These are phyloP conservation scores for Mormoops blainvillei DNA, from an alignment of 2,113 vertebrate genomes.

Conservation along the genomic window DNA sequence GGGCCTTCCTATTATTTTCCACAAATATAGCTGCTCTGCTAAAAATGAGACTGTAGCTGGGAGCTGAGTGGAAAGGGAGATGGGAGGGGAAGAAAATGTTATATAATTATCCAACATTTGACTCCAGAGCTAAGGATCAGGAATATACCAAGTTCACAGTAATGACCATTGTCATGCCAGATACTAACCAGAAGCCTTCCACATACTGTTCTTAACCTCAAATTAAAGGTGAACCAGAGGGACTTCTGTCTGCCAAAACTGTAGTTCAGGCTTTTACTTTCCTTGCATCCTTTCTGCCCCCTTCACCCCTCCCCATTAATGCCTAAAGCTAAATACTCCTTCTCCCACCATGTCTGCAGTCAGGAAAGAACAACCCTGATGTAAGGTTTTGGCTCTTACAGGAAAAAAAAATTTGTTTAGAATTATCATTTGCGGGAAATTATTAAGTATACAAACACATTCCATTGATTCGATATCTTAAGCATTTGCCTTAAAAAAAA, in stretches of 20 bases:
- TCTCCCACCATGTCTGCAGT: not conserved
- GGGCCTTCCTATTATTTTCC: not conserved
- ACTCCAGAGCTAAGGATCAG: conserved; percentile 50
- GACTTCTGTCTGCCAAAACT: conserved; percentile 71
- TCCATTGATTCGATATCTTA: conserved; percentile 61
- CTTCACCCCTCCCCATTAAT: not conserved
- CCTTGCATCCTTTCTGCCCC: not conserved
- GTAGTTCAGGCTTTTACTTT: conserved; percentile 66
- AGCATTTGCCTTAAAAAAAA: no score
- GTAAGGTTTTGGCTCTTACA: conserved; percentile 20
- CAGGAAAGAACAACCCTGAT: not conserved
- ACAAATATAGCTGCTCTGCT: not conserved
- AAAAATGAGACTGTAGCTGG: conserved; percentile 32
- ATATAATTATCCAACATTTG: conserved; percentile 36
- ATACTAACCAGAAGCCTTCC: conserved; percentile 75
- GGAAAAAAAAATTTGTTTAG: conserved; percentile 53
- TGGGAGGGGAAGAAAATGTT: not conserved
- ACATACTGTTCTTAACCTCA: conserved; percentile 67
- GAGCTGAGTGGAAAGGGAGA: not conserved
- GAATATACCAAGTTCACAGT: conserved; percentile 70
- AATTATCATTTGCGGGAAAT: conserved; percentile 61
- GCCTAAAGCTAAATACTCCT: not conserved
- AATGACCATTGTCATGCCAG: conserved; percentile 63
- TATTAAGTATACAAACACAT: conserved; percentile 64
- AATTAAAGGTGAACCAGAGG: conserved; percentile 70